Evolutionary conservation across 2,797 vertebrate species (phyloP), one percentile per base, ranked within the genome.

Genomic region (Tolypeutes matacus): DNA sequence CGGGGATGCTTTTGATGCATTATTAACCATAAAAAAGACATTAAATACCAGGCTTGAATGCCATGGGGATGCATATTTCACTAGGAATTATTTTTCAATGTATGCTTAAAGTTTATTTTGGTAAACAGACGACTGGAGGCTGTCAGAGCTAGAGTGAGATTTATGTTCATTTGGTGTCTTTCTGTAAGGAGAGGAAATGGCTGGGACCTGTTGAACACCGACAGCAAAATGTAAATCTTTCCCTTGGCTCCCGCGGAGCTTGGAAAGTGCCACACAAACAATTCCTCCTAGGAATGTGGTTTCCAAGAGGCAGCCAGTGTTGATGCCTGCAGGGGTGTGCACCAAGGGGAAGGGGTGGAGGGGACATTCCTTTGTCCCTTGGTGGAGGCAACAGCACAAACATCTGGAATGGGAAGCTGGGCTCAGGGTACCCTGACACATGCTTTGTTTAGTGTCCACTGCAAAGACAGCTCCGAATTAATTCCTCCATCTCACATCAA

Each of bases 11-110:
- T 98, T 98, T 98, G 98, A 98, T 98, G 98, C 98, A 98, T 98
- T 98, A 98, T 98, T 98, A 98, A 98, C 98, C 97, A 98, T 98
- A 98, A 98, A 98, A 98, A 98, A 98, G 97, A 98, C 98, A 98
- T 98, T 98, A 98, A 98, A 98, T 98, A 98, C 97, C 49, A 96
- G 97, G 97, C 97, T 97, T 5, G 13, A 98, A 98, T 98, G 97
- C 98, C 98, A 98, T 36, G 81, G 98, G 98, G 98, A 98, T 98
- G 98, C 98, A 98, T 98, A 98, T 98, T 98, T 98, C 98, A 98
- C 98, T 98, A 97, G 97, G 98, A 98, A 98, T 98, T 98, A 98
- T 98, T 98, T 98, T 98, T 97, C 98, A 98, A 98, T 98, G 98
- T 98, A 98, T 98, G 97, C 98, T 98, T 98, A 97, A 98, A 98